Evolutionary conservation across 2,888 invertebrate genomes (phyloP), one percentile per base, ranked within the genome.

Genomic region (Nowickia ferox): DNA sequence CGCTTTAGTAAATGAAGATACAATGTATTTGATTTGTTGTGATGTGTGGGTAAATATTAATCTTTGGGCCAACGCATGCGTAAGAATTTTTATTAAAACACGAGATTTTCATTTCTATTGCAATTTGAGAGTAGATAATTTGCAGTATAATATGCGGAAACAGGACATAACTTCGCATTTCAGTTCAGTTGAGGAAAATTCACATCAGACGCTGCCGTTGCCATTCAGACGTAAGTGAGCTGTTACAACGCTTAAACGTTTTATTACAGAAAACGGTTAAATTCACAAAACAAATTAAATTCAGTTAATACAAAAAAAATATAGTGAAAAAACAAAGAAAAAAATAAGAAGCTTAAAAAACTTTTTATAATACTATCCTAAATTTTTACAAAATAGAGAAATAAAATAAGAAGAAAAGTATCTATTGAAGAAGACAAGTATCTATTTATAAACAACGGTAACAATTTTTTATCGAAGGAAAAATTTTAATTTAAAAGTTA

Each of bases 181-280:
- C 30, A 71, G 48, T 81, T 63, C 30, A 44, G 46, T 72, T 74
- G 42, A 87, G 72, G 76, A 86, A 87, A 40, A 69, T 84, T 76
- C 76, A 86, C 76, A 84, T 72, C 81, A 55, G 63, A 75, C 69
- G 57, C 78, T 83, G 72, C 75, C 80, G 57, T 77, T 84, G 84
- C 80, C 76, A 84, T 79, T 88, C 91, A 91, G 91, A 91, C 88
- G 89, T 90, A 89, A 90, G 89, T 90, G 88, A 89, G 90, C 89
- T 89, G 90, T 91, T 88, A 89, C 84, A 89, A 88, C 90, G 91
- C 90, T 89, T 90, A 88, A 90, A 92, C 91, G 91, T 91, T 88
- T 85, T 77, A 68, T 85, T 81, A 77, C 79, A 81, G 42, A 80
- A 83, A 88, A 82, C 87, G 78, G 84, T 87, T 75, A 72, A 76